A percentile compares a stretch with the other conserved stretches of the same genome.
Evolutionary conservation across 2,888 invertebrate species (phyloP).

Genomic region (Drosophila birchii): DNA sequence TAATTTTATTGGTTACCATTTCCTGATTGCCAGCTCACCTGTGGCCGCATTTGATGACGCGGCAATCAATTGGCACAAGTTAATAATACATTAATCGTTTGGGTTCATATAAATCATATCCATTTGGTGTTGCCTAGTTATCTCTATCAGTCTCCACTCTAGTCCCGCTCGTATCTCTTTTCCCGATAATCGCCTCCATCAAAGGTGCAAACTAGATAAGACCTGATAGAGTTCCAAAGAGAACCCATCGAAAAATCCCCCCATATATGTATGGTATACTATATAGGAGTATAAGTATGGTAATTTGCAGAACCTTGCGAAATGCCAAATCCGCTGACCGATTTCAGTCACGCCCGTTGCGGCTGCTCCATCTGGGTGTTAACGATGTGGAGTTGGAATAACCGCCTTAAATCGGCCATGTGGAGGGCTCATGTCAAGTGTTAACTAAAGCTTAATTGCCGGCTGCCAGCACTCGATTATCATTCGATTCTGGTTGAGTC

Average conservation of each 20-base stretch:
- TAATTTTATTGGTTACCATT: slow-evolving; percentile 7
- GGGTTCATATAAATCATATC: slow-evolving; percentile 69
- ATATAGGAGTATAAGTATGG: neutral
- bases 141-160: slow-evolving; percentile 28
- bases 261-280: neutral
- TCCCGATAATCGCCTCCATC: slow-evolving; percentile 36
- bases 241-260: slow-evolving; percentile 31
- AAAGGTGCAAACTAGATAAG: slow-evolving; percentile 55
- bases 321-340: neutral
- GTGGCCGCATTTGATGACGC: slow-evolving; percentile 7
- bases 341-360: slow-evolving; percentile 23
- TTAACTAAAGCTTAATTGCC: slow-evolving; percentile 61
- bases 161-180: slow-evolving; percentile 13
- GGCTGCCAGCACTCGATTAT: slow-evolving; percentile 55
- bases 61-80: slow-evolving; percentile 26
- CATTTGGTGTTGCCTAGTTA: slow-evolving; percentile 19
- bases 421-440: slow-evolving; percentile 45
- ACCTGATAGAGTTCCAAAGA: slow-evolving; percentile 6
- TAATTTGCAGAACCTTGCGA: slow-evolving; percentile 1
- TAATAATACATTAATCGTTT: slow-evolving; percentile 37
- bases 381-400: neutral
- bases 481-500: slow-evolving; percentile 16
- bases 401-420: slow-evolving; percentile 12
- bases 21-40: slow-evolving; percentile 15
- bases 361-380: slow-evolving; percentile 1